Evolutionary conservation across 2,888 invertebrate genomes (phyloP).

Genomic region (Micoletzkya japonica): DNA sequence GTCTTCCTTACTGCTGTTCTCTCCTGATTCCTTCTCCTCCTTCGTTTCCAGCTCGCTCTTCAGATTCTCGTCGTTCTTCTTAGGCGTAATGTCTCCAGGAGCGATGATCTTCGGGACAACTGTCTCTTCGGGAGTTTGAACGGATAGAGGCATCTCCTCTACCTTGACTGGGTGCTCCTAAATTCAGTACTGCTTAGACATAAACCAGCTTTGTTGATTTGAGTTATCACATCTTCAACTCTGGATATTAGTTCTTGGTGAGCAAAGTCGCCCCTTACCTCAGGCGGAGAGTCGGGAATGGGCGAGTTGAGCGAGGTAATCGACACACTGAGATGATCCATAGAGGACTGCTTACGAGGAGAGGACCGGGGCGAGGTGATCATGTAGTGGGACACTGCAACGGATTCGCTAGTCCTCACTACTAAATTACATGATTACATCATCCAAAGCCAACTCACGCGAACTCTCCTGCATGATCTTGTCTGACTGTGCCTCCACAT

Average conservation of each 20-base stretch:
- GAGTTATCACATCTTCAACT: no score
- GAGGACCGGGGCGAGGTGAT: conserved; percentile 20
- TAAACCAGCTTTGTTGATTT: no score
- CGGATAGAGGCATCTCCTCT: no score
- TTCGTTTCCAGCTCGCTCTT: neutral
- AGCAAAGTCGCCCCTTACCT: neutral
- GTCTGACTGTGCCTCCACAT: conserved; percentile 1
- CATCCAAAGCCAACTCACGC: neutral
- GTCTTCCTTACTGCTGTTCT: neutral
- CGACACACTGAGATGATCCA: neutral
- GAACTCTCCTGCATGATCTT: conserved; percentile 15
- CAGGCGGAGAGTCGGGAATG: conserved; percentile 1
- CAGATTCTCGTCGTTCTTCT: neutral
- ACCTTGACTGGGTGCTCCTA: no score
- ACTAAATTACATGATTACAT: neutral
- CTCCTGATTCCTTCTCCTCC: neutral
- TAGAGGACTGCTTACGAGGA: conserved; percentile 10
- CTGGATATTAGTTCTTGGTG: no score
- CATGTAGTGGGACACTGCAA: conserved; percentile 13
- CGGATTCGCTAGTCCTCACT: neutral
- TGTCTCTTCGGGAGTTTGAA: conserved; percentile 1
- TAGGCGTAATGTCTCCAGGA: conserved; percentile 15
- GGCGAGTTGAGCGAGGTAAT: conserved; percentile 16
- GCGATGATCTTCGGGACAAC: conserved; percentile 24
- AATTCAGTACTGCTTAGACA: no score